These are phyloP conservation scores for Drosophila stalkeri DNA, from an alignment of 2,888 invertebrate species.

Conservation along the genomic window DNA sequence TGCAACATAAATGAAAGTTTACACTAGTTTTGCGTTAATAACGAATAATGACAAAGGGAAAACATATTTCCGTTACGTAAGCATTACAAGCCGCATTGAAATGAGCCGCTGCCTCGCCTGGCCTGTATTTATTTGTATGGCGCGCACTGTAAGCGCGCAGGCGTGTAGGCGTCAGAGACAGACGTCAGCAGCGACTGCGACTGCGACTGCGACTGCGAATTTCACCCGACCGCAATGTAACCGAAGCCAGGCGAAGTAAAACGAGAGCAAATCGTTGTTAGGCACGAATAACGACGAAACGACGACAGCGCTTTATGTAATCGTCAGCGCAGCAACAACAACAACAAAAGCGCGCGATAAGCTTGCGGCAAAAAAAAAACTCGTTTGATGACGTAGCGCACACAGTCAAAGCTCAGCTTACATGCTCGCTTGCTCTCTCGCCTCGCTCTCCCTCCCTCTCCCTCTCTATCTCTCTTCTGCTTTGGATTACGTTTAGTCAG, in stretches of 20 bases:
- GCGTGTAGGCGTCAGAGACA: slow-evolving; percentile 60
- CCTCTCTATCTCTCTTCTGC: slow-evolving; percentile 18
- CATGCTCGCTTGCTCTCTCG: slow-evolving; percentile 16
- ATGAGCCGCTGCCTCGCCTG: slow-evolving; percentile 19
- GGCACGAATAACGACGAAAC: slow-evolving; percentile 38
- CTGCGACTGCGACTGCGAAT: slow-evolving; percentile 45
- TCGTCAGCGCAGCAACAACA: slow-evolving; percentile 48
- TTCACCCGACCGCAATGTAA: slow-evolving; percentile 66
- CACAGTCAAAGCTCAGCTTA: slow-evolving; percentile 48
- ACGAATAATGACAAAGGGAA: slow-evolving; percentile 66
- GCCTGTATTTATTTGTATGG: slow-evolving; percentile 50
- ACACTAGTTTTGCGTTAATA: slow-evolving; percentile 51
- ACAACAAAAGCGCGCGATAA: slow-evolving; percentile 25
- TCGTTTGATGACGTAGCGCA: slow-evolving; percentile 72
- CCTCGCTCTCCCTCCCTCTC: slow-evolving; percentile 4
- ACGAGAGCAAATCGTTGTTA: slow-evolving; percentile 65
- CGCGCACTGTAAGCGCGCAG: slow-evolving; percentile 48
- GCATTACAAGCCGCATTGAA: slow-evolving; percentile 39
- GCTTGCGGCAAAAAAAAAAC: slow-evolving; percentile 56
- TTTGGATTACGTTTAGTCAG: slow-evolving; percentile 38
- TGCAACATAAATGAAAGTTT: slow-evolving; percentile 79
- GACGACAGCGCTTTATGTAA: slow-evolving; percentile 67
- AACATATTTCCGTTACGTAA: slow-evolving; percentile 71
- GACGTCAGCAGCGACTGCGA: slow-evolving; percentile 29
- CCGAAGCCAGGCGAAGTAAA: slow-evolving; percentile 48